Evolutionary conservation across 2,797 vertebrate species (phyloP).

Genomic region (Rachycentron canadum): DNA sequence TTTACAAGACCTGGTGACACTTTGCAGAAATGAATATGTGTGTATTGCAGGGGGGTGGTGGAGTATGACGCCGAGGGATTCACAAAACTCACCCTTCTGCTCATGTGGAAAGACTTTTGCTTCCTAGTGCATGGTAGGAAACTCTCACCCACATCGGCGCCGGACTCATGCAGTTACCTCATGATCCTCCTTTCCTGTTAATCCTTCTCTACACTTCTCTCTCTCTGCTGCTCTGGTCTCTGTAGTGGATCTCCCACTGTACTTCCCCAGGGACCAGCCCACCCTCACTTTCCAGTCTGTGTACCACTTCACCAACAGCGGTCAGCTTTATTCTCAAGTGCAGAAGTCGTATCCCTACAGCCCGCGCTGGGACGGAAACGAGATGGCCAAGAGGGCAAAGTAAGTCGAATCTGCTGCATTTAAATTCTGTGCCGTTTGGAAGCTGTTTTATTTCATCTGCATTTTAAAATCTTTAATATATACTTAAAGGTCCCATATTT

Average conservation of each 20-base stretch:
- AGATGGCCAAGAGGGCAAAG: slow-evolving; percentile 99
- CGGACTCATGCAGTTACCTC: background rate
- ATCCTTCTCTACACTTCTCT: background rate
- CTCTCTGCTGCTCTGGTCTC: slow-evolving; percentile 20
- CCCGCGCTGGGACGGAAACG: slow-evolving; percentile 98
- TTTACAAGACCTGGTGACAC: background rate
- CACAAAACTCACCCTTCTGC: slow-evolving; percentile 96
- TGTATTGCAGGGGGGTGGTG: slow-evolving; percentile 91
- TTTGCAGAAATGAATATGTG: slow-evolving; percentile 12
- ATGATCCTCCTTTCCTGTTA: background rate
- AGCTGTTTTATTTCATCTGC: background rate
- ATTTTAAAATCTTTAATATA: background rate
- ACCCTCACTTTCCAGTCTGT: slow-evolving; percentile 97
- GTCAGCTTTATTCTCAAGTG: slow-evolving; percentile 96
- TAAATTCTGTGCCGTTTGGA: background rate
- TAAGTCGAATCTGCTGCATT: slow-evolving; percentile 81
- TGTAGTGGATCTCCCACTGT: slow-evolving; percentile 96
- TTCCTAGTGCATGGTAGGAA: slow-evolving; percentile 96
- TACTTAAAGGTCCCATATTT: too few species aligned
- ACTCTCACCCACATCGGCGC: background rate
- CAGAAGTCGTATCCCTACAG: slow-evolving; percentile 99
- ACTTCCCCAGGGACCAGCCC: slow-evolving; percentile 97
- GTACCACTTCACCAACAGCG: slow-evolving; percentile 98
- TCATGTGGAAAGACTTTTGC: slow-evolving; percentile 99
- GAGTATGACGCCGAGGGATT: slow-evolving; percentile 99